Evolutionary conservation across 2,797 vertebrate species (phyloP), one percentile per base, ranked within the genome.

Genomic region (Brachyalestes nurse): DNA sequence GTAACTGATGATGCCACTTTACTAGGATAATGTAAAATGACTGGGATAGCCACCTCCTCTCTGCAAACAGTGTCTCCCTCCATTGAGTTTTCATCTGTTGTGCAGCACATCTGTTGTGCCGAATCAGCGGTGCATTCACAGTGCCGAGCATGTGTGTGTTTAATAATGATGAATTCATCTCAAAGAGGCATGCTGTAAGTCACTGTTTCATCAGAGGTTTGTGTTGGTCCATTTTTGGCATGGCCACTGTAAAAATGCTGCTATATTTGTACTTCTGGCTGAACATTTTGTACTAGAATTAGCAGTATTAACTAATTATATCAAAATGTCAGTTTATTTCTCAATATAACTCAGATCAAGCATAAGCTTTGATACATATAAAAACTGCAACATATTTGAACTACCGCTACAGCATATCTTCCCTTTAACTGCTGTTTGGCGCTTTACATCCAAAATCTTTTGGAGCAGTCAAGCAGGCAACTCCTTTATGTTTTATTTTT

Each of bases 31-130:
- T 77, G 34, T 49, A 65, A 80, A 65, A 23, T 69, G 49, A 72
- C 84, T 74, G 84, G 89, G 91, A 88, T 89, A 90, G 90, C 83
- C 86, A 86, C 10, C 87, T 91, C 88, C 87, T 92, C 87, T 91
- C 90, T 88, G 90, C 89, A 88, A 92, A 93, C 89, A 88, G 71
- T 89, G 92, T 93, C 92, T 92, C 91, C 91, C 91, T 90, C 89
- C 91, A 92, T 90, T 92, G 91, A 91, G 89, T 94, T 89, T 91
- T 84, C 71, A 80, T 85, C 82, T 79, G 85, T 86, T 75, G 85
- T 82, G 86, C 86, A 47, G 85, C 79, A 82, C 80, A 88, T 90
- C 86, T 91, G 88, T 82, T 89, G 82, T 89, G 88, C 87, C 88
- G 82, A 89, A 88, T 85, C 86, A 82, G 88, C 81, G 86, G 87